Evolutionary conservation across 2,113 vertebrate species (phyloP).

Genomic region (Sciurus niger): DNA sequence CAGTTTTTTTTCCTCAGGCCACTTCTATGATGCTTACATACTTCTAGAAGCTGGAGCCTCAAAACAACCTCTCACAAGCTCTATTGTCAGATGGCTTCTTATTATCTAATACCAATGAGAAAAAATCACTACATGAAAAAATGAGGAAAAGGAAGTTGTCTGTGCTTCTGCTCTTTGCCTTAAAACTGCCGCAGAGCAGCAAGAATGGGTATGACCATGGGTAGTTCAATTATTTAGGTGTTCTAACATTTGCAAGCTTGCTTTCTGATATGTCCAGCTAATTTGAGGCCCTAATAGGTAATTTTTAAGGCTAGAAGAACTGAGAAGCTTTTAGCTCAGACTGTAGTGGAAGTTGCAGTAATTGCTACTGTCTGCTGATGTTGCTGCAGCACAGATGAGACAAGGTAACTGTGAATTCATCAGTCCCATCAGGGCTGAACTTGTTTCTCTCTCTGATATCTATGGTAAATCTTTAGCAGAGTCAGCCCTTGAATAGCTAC

Average conservation of each 20-base stretch:
- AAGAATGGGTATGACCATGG: background rate
- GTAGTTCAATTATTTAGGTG: background rate
- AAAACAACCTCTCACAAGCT: background rate
- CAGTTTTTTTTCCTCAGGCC: background rate
- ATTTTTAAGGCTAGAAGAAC: background rate
- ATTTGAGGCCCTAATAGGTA: background rate
- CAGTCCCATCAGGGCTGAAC: background rate
- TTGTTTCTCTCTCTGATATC: background rate
- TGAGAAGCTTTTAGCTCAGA: background rate
- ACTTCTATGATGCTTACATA: background rate
- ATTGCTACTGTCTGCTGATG: background rate
- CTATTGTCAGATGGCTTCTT: background rate
- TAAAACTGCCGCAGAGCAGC: background rate
- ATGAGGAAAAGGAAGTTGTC: background rate
- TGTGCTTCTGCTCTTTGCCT: background rate
- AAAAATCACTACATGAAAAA: background rate
- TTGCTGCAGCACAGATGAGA: background rate
- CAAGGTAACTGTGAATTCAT: background rate
- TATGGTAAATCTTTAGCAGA: background rate
- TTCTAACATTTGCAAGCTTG: no score
- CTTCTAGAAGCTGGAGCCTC: background rate
- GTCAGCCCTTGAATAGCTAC: background rate
- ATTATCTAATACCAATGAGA: background rate
- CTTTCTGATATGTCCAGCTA: background rate
- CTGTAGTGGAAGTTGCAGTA: background rate